Evolutionary conservation across 2,888 invertebrate genomes (phyloP).

Genomic region (Agrochola circellaris): DNA sequence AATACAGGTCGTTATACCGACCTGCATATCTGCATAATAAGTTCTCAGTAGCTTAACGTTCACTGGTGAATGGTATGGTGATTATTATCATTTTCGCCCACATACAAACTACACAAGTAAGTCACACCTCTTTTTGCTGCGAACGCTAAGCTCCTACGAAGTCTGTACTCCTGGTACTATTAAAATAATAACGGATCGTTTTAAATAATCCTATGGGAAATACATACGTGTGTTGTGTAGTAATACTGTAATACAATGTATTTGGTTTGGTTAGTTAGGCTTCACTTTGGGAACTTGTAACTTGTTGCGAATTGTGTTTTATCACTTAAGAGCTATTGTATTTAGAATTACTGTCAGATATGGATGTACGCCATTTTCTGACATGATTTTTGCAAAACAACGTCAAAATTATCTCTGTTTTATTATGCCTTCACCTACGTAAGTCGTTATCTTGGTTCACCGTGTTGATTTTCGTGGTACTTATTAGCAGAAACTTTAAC

Average conservation of each 20-base stretch:
- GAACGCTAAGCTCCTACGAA: slow-evolving; percentile 15
- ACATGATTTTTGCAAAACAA: background rate
- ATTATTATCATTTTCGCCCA: slow-evolving; percentile 57
- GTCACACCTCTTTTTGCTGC: slow-evolving; percentile 17
- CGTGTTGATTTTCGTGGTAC: slow-evolving; percentile 10
- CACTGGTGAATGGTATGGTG: slow-evolving; percentile 39
- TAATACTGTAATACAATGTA: slow-evolving; percentile 40
- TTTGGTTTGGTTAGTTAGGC: slow-evolving; percentile 30
- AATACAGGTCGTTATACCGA: slow-evolving; percentile 51
- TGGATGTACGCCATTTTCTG: too few relatives aligned
- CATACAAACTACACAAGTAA: slow-evolving; percentile 20
- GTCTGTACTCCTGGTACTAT: slow-evolving; percentile 27
- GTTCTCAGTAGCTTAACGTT: slow-evolving; percentile 39
- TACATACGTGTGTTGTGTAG: slow-evolving; percentile 41
- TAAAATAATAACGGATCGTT: slow-evolving; percentile 39
- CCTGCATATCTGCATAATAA: slow-evolving; percentile 62
- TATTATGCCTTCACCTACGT: background rate
- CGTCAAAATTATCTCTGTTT: slow-evolving; percentile 7
- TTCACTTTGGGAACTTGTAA: slow-evolving; percentile 28
- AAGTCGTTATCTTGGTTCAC: slow-evolving; percentile 1
- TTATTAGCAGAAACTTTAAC: background rate
- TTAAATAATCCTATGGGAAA: slow-evolving; percentile 49
- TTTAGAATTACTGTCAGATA: too few relatives aligned
- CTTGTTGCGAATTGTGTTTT: slow-evolving; percentile 16
- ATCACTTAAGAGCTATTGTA: slow-evolving; percentile 34